phyloP scores from a whole-genome alignment of 2,113 vertebrate species.

The Bubo bubo region DNA sequence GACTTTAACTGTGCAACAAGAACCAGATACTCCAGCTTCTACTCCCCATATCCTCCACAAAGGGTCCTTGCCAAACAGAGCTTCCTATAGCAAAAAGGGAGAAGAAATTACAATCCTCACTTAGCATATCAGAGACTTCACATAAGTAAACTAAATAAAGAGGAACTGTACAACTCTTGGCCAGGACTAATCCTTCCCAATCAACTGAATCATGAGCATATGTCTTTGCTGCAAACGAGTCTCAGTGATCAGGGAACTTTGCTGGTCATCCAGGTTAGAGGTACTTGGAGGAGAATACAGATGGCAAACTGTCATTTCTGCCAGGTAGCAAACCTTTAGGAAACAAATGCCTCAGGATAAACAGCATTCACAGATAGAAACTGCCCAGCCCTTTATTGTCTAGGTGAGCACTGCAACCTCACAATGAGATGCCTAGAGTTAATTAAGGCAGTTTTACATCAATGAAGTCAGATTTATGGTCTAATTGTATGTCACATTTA shows the following conservation, averaged over 20 bases:
- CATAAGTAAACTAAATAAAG: not conserved
- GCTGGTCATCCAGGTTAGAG: not conserved
- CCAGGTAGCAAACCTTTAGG: constrained; percentile 15
- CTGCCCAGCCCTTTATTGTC: constrained; percentile 7
- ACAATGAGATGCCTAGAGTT: not conserved
- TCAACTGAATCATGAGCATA: not conserved
- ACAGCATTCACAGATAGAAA: not conserved
- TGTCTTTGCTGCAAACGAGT: not conserved
- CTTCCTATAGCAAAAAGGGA: not conserved
- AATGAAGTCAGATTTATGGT: constrained; percentile 39
- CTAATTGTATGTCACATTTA: constrained; percentile 8
- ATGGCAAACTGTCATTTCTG: not conserved
- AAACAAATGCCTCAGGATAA: constrained; percentile 32
- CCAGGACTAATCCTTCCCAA: not conserved
- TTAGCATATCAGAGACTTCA: not conserved
- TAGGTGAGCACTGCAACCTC: not conserved
- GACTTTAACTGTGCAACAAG: not conserved
- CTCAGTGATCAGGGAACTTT: not conserved
- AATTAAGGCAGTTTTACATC: constrained; percentile 35
- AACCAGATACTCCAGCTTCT: not conserved
- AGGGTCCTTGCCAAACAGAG: not conserved
- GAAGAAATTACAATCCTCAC: not conserved
- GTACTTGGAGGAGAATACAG: constrained; percentile 5
- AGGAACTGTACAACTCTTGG: not conserved
- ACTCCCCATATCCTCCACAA: not conserved